Evolutionary conservation across 2,797 vertebrate genomes (phyloP).

Genomic region (Oreochromis grahami): DNA sequence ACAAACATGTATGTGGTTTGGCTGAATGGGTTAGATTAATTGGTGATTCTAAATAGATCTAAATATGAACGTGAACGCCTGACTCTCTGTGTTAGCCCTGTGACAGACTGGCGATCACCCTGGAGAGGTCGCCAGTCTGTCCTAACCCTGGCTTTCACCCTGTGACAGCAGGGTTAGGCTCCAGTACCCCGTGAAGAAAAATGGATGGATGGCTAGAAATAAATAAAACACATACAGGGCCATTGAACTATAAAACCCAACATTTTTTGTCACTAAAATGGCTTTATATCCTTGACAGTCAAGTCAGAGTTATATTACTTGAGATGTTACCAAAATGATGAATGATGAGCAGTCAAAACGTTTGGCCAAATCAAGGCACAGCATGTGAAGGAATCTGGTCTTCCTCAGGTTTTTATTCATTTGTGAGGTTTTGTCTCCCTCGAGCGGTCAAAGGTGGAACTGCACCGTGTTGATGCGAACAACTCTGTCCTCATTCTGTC

Average conservation of each 20-base stretch:
- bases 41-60: neutral
- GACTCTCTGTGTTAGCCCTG: neutral
- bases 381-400: neutral
- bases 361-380: neutral
- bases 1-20: neutral
- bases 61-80: neutral
- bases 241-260: neutral
- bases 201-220: neutral
- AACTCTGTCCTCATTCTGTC: neutral
- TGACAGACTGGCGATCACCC: neutral
- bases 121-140: too few species aligned
- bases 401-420: neutral
- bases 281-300: neutral
- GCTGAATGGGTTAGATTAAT: neutral
- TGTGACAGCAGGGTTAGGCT: neutral
- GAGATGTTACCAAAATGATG: neutral
- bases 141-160: neutral
- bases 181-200: neutral
- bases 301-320: neutral
- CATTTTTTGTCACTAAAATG: neutral
- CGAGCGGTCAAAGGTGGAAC: neutral
- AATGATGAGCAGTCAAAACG: neutral
- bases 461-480: neutral
- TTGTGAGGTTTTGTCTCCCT: slow-evolving; percentile 19
- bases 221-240: neutral